Base-by-base conservation (phyloP, 2,113 vertebrate genomes). In the Oceanodroma tethys region DNA sequence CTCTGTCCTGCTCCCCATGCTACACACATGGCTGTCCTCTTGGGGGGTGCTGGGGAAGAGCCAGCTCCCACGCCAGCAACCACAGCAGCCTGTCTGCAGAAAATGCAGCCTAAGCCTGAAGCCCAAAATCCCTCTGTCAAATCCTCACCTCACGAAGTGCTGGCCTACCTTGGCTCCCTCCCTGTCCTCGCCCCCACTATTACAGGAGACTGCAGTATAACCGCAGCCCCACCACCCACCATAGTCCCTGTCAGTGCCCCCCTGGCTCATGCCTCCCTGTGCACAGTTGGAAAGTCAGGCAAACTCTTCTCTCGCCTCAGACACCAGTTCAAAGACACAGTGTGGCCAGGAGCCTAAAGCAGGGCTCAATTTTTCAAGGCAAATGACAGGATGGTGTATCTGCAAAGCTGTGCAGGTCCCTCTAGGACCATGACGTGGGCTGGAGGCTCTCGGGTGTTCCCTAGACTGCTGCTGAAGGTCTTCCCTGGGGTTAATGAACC, bases 21-120 rank as follows among this genome's bases (percentile, higher is more conserved):
- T 9, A 5, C 13, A 29, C 4, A 34, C 5, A 6, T 4, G 14
- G 20, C 21, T 73, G 48, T 42, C 45, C 11, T 73, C 19, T 40
- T 36, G 34, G 2, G 2, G 8, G 5, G 3, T 2, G 5, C 10
- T 0, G 0, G 18, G 15, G 19, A 71, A 62, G 16, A 53, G 11
- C 12, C 47, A 65, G 2, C 6, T 88, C 17, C 34, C 11, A n/a
- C 2, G 5, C 4, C 45, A 62, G 50, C 26, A 92, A n/a, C 5
- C 5, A 40, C 17, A 45, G 48, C n/a, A 52, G 18, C 2, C 1
- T 17, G 3, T 58, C 50, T 40, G 25, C 25, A 67, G 72, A 73
- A 83, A 81, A 68, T 16, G 5, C 34, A 73, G 23, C 1, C 0
- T 13, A 20, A 52, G 11, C 6, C 2, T 36, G 23, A 83, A 72